Percentiles rank a stretch among this genome's conserved stretches.
phyloP scores from a whole-genome alignment of 1,140 invertebrate species.

The Drosophila seguyi region DNA sequence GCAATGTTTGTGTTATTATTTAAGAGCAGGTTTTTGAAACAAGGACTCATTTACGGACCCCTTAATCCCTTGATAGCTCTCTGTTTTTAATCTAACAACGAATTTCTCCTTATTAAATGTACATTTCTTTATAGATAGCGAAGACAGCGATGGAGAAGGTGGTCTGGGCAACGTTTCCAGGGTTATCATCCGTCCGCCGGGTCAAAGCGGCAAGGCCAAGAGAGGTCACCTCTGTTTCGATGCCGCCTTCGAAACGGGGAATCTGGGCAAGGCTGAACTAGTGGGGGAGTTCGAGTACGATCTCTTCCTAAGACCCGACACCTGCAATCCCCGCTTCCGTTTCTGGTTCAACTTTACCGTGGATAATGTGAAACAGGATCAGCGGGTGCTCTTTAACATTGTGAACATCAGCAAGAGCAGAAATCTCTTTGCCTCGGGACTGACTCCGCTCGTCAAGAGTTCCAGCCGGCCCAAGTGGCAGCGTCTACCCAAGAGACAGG shows the following conservation, averaged over 20 bases:
- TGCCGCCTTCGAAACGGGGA: conserved; percentile 98
- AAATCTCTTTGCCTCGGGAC: conserved; percentile 94
- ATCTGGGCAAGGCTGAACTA: conserved; percentile 97
- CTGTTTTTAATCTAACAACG: no score
- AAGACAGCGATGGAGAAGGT: conserved; percentile 97
- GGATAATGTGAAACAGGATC: conserved; percentile 97
- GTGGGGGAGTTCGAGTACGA: conserved; percentile 98
- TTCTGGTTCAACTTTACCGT: conserved; percentile 99
- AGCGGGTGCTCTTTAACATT: conserved; percentile 98
- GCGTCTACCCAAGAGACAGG: conserved; percentile 92
- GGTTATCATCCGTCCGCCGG: conserved; percentile 95
- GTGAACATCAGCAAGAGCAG: conserved; percentile 97
- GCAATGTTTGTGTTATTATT: not conserved
- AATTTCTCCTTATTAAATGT: no score
- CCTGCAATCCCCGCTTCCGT: conserved; percentile 95
- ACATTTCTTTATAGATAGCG: conserved; percentile 90
- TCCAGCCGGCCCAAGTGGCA: conserved; percentile 96
- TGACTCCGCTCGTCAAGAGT: conserved; percentile 97
- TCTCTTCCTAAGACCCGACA: conserved; percentile 97
- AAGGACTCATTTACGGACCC: no score
- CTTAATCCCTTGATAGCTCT: no score
- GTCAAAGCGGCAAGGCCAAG: conserved; percentile 93
- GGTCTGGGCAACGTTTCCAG: conserved; percentile 97
- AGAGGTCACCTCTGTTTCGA: conserved; percentile 98
- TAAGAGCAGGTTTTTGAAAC: not conserved